Evolutionary conservation across 2,797 vertebrate genomes (phyloP).

Genomic region (Falco rusticolus): DNA sequence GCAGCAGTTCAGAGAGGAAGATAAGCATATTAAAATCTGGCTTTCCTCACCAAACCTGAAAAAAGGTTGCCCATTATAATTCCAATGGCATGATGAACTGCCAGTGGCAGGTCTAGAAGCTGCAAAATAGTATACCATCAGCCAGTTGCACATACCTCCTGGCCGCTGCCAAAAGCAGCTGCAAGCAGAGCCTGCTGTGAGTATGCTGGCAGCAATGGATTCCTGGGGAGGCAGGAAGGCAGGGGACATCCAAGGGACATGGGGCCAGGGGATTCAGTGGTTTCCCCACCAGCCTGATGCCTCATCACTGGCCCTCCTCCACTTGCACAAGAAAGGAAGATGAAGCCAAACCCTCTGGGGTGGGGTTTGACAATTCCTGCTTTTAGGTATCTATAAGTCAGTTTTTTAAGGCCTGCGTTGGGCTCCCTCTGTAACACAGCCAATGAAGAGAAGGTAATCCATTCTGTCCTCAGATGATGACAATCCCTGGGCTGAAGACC

Average conservation of each 20-base stretch:
- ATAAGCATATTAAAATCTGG: neutral
- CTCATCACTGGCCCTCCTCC: neutral
- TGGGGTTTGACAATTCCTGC: neutral
- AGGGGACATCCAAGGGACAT: neutral
- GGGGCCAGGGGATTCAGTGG: neutral
- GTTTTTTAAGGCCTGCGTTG: neutral
- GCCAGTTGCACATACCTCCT: rapidly evolving
- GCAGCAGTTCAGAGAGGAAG: neutral
- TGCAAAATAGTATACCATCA: neutral
- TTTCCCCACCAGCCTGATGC: neutral
- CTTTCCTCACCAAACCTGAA: neutral
- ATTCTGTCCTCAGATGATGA: neutral
- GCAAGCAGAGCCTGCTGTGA: neutral
- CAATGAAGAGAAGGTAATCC: neutral
- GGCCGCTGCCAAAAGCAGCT: neutral
- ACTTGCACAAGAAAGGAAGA: neutral
- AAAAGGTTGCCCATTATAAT: neutral
- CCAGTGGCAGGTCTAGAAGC: neutral
- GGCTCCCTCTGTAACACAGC: neutral
- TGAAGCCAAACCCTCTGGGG: neutral
- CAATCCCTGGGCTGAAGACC: neutral
- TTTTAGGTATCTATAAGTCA: neutral
- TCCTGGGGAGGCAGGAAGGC: neutral
- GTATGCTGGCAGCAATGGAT: neutral
- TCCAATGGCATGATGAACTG: neutral